Percentiles rank a stretch among this genome's conserved stretches.
Conservation (phyloP, 1,140 invertebrate genomes). For the Zeugodacus cucurbitae region DNA sequence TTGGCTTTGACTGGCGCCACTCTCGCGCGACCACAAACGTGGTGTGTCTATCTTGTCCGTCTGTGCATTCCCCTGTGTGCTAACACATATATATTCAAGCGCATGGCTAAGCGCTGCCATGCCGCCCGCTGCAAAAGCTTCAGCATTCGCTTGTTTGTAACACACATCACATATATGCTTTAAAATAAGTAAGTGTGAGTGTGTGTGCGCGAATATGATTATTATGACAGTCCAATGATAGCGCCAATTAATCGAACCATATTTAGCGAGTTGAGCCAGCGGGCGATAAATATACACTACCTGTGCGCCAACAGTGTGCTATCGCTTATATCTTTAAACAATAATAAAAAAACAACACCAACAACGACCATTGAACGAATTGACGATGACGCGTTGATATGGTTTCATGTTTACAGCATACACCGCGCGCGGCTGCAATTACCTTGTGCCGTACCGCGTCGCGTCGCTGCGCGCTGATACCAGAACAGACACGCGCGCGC, state of each 20-base stretch:
- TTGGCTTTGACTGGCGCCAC: constrained; percentile 32
- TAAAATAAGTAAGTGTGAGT: not conserved
- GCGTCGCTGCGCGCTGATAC: not conserved
- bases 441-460: not conserved
- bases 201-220: not conserved
- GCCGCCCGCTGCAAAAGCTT: not conserved
- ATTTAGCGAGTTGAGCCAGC: not conserved
- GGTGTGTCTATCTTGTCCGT: not conserved
- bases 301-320: not conserved
- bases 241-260: constrained; percentile 35
- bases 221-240: constrained; percentile 37
- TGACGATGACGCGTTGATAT: not conserved
- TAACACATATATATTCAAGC: not conserved
- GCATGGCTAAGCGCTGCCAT: not conserved
- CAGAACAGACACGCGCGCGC: not conserved
- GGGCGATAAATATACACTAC: constrained; percentile 23
- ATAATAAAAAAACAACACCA: not conserved
- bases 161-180: not conserved
- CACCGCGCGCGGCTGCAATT: not conserved
- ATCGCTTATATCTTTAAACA: not conserved
- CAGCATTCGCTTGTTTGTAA: not conserved
- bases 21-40: not conserved
- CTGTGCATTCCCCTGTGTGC: not conserved
- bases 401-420: not conserved
- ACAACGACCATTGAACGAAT: not conserved